These are phyloP conservation scores for Patella ulyssiponensis DNA, from an alignment of 2,888 invertebrate species.

Conservation along the genomic window DNA sequence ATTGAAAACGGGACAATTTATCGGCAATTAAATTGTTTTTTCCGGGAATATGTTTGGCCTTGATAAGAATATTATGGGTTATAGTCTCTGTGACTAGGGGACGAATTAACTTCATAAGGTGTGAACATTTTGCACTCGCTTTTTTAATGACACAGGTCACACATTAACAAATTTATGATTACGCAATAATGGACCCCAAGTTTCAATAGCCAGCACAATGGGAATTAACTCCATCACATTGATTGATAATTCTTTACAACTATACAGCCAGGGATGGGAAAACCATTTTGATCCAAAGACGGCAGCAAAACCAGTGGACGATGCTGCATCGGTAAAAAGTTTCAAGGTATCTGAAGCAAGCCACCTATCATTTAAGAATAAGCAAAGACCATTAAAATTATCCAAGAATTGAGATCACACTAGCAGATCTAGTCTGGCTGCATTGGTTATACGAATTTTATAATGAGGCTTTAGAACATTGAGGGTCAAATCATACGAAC, in stretches of 20 bases:
- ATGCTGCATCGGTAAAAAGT: slow-evolving; percentile 7
- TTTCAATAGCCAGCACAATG: background rate
- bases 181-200: background rate
- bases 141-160: slow-evolving; percentile 3
- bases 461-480: no score
- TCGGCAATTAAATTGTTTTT: no score
- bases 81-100: background rate
- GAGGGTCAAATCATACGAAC: no score
- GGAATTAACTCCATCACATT: slow-evolving; percentile 7
- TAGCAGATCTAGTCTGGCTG: background rate
- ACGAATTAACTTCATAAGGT: background rate
- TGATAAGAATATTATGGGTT: no score
- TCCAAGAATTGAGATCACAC: background rate
- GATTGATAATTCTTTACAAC: background rate
- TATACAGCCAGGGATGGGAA: background rate
- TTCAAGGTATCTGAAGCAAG: background rate
- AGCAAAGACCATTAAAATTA: no score
- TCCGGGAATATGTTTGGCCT: no score
- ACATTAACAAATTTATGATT: background rate
- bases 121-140: background rate
- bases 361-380: background rate
- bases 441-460: no score
- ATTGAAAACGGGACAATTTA: no score
- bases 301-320: background rate
- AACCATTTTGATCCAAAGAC: slow-evolving; percentile 3